Base-by-base conservation (phyloP, 2,797 vertebrate genomes). In the Acipenser ruthenus region DNA sequence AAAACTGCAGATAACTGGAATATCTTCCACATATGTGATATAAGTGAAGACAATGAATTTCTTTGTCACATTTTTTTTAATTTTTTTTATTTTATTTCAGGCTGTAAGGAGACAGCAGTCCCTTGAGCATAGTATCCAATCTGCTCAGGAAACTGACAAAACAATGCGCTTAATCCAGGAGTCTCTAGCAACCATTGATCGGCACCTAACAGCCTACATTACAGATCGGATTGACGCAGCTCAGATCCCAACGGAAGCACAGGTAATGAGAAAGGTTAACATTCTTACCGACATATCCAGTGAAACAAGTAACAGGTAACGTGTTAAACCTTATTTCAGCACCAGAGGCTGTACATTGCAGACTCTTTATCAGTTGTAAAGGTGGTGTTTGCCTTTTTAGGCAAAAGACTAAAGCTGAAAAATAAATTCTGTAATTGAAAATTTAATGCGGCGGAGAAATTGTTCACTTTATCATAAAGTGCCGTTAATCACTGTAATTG, bases 181-280 rank as follows among this genome's bases (percentile, higher is more conserved):
- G 6, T 90, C 93, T 10, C 86, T 98, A 58, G 84, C 86, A 69
- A 84, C 77, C 70, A 91, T 92, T 12, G 94, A 99, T 80, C 92
- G 91, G 49, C 93, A 97, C 83, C 79, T 99, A 65, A 70, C 88
- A 18, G 80, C 91, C 12, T 98, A 95, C 74, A 79, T 90, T 76
- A 81, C 88, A 0, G 93, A 98, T 80, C 92, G 93, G 71, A 87
- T 95, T 60, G 96, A 99, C 12, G 95, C 95, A 69, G 89, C 86
- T 63, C 96, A 96, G 75, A 90, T 97, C 71, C 96, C 96, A 10
- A 95, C 98, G 84, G 95, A 99, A 83, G 90, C 96, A 23, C 96
- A 94, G 93, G 96, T 95, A 77, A 77, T 37, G 23, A 37, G 2
- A 37, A 37, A 37, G 23, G 23, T 37, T 37, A 37, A 80, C 73